Evolutionary conservation across 2,113 vertebrate species (phyloP).

Genomic region (Cynocephalus volans): DNA sequence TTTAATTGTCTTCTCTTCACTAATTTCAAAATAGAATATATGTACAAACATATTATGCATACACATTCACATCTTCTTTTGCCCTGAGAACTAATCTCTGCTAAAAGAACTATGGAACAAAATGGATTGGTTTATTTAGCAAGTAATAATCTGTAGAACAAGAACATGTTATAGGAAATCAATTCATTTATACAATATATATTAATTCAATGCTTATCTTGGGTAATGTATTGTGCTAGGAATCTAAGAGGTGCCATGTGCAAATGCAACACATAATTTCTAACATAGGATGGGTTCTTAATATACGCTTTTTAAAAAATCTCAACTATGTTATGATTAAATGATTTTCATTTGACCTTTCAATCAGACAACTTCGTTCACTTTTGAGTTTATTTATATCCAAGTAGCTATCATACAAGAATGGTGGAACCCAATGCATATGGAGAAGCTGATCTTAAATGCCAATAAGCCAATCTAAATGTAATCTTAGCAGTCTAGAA

Average conservation of each 20-base stretch:
- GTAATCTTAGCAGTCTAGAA: background rate
- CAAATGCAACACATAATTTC: background rate
- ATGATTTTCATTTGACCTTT: conserved; percentile 30
- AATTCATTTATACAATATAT: background rate
- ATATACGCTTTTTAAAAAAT: background rate
- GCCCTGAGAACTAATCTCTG: background rate
- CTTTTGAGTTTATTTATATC: background rate
- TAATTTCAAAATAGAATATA: conserved; percentile 30
- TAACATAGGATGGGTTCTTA: background rate
- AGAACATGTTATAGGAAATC: background rate
- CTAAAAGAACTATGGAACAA: background rate
- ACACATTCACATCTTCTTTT: background rate
- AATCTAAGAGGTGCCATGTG: background rate
- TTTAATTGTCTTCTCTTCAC: background rate
- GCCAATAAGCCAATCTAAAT: background rate
- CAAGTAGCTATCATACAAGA: background rate
- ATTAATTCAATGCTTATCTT: background rate
- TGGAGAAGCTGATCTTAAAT: background rate
- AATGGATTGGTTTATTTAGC: background rate
- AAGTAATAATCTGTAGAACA: background rate
- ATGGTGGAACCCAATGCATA: background rate
- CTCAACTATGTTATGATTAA: background rate
- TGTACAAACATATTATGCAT: background rate
- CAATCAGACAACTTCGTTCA: background rate
- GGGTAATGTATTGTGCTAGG: background rate